Evolutionary conservation across 2,113 vertebrate genomes (phyloP).

Genomic region (Nematolebias whitei): DNA sequence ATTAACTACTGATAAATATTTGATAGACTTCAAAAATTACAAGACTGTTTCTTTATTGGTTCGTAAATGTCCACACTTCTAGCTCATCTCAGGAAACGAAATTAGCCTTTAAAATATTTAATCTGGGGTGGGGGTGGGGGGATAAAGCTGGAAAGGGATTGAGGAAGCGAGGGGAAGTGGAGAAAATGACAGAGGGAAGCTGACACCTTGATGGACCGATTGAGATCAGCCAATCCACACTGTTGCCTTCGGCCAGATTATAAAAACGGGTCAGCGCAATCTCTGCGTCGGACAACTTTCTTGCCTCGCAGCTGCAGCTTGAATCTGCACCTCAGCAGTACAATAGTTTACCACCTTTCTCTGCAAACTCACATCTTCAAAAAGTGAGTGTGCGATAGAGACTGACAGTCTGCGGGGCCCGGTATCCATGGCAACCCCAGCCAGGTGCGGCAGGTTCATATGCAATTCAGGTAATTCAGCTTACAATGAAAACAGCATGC

Average conservation of each 20-base stretch:
- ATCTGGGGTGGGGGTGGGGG: constrained; percentile 15
- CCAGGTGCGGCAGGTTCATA: constrained; percentile 68
- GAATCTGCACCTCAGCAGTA: constrained; percentile 36
- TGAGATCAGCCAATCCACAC: constrained; percentile 61
- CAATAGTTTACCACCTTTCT: constrained; percentile 49
- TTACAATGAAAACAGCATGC: constrained; percentile 52
- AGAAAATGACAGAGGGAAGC: constrained; percentile 34
- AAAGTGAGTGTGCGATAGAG: constrained; percentile 24
- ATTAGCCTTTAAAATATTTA: constrained; percentile 26
- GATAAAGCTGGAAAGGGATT: constrained; percentile 17
- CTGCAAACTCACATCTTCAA: constrained; percentile 42
- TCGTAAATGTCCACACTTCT: no score
- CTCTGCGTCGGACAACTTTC: constrained; percentile 58
- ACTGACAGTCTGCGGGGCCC: constrained; percentile 46
- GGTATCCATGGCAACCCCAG: constrained; percentile 74
- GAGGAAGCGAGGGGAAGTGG: constrained; percentile 9
- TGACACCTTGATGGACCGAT: constrained; percentile 73
- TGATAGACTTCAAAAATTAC: no score
- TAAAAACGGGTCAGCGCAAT: constrained; percentile 74
- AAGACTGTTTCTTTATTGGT: no score
- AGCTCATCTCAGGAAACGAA: no score
- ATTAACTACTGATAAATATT: no score
- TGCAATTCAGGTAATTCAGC: constrained; percentile 69
- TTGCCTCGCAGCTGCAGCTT: constrained; percentile 55
- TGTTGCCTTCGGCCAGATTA: constrained; percentile 70